These are phyloP conservation scores for Prorops nasuta DNA, from an alignment of 1,140 invertebrate genomes.

Conservation along the genomic window DNA sequence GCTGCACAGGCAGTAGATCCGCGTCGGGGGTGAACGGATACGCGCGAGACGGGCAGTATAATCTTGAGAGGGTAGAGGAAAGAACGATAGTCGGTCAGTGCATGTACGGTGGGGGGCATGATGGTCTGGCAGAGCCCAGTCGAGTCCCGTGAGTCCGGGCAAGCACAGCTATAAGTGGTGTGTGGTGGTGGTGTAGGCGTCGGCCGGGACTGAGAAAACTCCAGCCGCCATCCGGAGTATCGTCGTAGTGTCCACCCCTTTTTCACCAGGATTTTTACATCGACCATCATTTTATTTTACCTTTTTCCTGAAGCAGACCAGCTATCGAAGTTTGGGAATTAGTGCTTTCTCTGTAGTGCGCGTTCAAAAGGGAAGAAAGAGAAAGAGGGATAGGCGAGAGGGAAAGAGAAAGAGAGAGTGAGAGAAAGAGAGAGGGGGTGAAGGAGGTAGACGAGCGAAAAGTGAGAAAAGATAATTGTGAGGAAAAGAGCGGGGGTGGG, in stretches of 20 bases:
- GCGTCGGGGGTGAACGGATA: constrained; percentile 19
- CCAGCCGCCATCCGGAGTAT: neutral
- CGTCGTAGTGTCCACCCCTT: neutral
- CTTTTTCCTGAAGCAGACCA: too few species aligned
- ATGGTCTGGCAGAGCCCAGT: constrained; percentile 45
- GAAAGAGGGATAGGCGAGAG: neutral
- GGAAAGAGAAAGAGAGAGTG: neutral
- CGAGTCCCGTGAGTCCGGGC: constrained; percentile 54
- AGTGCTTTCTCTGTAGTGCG: too few species aligned
- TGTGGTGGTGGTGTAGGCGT: constrained; percentile 28
- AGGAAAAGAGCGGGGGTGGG: constrained; percentile 6
- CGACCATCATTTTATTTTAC: too few species aligned
- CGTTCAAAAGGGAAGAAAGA: constrained; percentile 9
- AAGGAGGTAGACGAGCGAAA: neutral
- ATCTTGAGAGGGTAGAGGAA: constrained; percentile 2
- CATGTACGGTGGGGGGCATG: constrained; percentile 23
- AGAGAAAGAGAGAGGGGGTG: constrained; percentile 1
- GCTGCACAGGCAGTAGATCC: constrained; percentile 25
- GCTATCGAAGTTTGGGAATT: too few species aligned
- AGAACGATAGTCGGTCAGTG: constrained; percentile 23
- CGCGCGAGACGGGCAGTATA: constrained; percentile 22
- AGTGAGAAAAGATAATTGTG: neutral
- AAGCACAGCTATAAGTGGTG: constrained; percentile 38
- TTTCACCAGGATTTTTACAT: too few species aligned
- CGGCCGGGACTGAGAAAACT: constrained; percentile 23